Base-by-base conservation (phyloP, 2,113 vertebrate species). In the Manacus vitellinus region DNA sequence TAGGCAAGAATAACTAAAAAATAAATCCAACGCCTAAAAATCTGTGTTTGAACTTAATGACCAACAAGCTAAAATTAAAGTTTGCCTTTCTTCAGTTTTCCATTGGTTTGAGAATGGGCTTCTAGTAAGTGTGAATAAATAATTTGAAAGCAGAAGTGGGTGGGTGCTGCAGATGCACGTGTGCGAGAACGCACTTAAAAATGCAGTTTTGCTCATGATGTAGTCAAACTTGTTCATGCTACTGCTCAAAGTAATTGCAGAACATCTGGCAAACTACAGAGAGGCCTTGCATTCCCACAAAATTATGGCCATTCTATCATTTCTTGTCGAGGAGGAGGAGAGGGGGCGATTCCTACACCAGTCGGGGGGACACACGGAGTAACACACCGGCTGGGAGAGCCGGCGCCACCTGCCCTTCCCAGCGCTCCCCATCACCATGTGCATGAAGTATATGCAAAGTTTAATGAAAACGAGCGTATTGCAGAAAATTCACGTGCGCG, bases 391-490 rank as follows among this genome's bases (percentile, higher is more conserved):
- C 68, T 7, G 39, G 24, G 9, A 16, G 30, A 16, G 30, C 19
- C 37, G 1, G 77, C 6, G 54, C 33, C 80, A 35, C 73, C 59
- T 28, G 49, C 37, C 49, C 56, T n/a, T 70, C 17, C 39, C 62
- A 28, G 21, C n/a, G 0, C 4, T 14, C 10, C 47, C 82, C 9
- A 8, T 3, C 6, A 6, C 0, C 27, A 1, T 0, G 31, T 1
- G 24, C 59, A 83, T 0, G 6, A 70, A 78, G 39, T 9, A 13
- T 2, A 4, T 0, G 15, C 14, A 4, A 74, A 54, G 56, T 74
- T 66, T 66, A 66, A 79, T 2, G 23, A 35, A 52, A 70, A 24
- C 10, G 1, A 52, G 51, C 12, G 4, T 4, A 2, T 1, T 8
- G 35, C 54, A 37, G 78, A 9, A 27, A 19, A 55, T 3, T 4